Evolutionary conservation across 2,113 vertebrate species (phyloP).

Genomic region (Brachyhypopomus occidentalis): DNA sequence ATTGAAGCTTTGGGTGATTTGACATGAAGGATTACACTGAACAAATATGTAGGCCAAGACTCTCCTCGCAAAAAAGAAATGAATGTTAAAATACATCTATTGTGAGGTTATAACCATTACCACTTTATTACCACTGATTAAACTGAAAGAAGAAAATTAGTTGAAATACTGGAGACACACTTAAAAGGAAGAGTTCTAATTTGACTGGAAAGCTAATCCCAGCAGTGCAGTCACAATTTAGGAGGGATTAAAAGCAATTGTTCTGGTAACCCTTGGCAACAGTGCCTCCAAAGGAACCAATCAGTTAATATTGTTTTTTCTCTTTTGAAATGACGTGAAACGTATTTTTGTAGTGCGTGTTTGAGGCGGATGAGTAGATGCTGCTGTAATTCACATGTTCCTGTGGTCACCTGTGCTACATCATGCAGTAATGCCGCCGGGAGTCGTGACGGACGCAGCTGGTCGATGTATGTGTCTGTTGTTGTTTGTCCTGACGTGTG

Average conservation of each 20-base stretch:
- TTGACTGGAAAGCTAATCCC: constrained; percentile 64
- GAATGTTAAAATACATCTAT: constrained; percentile 30
- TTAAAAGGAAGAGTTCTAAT: constrained; percentile 63
- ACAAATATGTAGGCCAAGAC: constrained; percentile 48
- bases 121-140: constrained; percentile 55
- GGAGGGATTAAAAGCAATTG: constrained; percentile 81
- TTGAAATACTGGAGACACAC: constrained; percentile 56
- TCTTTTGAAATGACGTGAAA: neutral
- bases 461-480: too few species aligned
- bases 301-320: constrained; percentile 78
- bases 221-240: constrained; percentile 72
- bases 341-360: neutral
- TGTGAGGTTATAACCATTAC: constrained; percentile 58
- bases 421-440: too few species aligned
- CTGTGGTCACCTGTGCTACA: too few species aligned
- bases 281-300: constrained; percentile 73
- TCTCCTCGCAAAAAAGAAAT: constrained; percentile 42
- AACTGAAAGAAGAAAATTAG: constrained; percentile 42
- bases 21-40: constrained; percentile 64
- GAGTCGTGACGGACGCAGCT: too few species aligned
- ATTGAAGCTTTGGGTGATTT: constrained; percentile 61
- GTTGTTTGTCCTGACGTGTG: too few species aligned
- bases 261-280: constrained; percentile 82
- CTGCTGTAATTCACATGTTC: neutral
- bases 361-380: neutral